Evolutionary conservation across 2,113 vertebrate genomes (phyloP), one percentile per base, ranked within the genome.

Genomic region (Thryonomys swinderianus): DNA sequence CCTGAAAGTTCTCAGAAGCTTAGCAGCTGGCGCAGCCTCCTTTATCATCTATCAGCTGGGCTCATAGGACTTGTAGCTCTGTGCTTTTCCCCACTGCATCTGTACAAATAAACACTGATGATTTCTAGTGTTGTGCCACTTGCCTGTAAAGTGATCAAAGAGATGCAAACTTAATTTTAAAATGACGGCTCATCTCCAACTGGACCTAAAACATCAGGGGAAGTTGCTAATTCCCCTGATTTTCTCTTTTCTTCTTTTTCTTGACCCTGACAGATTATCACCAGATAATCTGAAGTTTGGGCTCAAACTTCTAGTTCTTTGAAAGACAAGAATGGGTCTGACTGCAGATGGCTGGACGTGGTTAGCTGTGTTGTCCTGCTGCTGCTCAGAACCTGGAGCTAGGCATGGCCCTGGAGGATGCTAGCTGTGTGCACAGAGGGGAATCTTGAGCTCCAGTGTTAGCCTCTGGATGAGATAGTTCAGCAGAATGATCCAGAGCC

Each of bases 61-160:
- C 92, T 96, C 67, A 76, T 57, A 61, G 42, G 90, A 89, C 76
- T 90, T 59, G 1, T 3, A 25, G 90, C 95, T 92, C 83, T 88
- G 25, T 74, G 92, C 85, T 97, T 96, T 88, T 69, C 93, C 92
- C 94, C 3, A 4, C 76, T 13, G 85, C 96, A 98, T 97, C 96
- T 96, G 97, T 97, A 94, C 94, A 97, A 97, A 97, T 95, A 98
- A 97, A 97, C 88, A 78, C 83, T 69, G 79, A 78, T 64, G 40
- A 82, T 61, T 55, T 80, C 88, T 81, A 55, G 71, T 59, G 4
- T 11, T 0, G 5, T 89, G 71, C 90, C 73, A 78, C 81, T 87
- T 55, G 88, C 78, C 94, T 91, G 86, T 69, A 86, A 92, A 85
- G 55, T 3, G 86, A 96, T 78, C 67, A 83, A 71, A 93, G 88